A percentile compares a stretch with the other conserved stretches of the same genome.
phyloP scores from a whole-genome alignment of 2,888 invertebrate species.

The Luperina testacea region DNA sequence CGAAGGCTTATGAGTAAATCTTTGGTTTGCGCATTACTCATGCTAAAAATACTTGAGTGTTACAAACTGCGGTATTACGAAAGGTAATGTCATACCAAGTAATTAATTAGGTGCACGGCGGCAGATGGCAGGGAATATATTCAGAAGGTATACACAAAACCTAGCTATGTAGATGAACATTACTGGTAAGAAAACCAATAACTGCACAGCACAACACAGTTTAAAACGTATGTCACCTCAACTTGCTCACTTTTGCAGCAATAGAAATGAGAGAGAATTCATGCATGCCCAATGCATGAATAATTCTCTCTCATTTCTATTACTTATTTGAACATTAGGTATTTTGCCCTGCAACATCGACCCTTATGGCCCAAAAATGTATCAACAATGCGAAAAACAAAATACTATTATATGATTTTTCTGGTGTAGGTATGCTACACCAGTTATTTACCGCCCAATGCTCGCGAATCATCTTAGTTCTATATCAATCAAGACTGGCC shows the following conservation, averaged over 20 bases:
- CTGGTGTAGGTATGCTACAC: neutral
- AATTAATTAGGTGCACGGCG: slow-evolving; percentile 72
- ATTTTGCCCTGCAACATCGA: neutral
- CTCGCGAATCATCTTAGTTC: neutral
- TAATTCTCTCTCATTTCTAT: neutral
- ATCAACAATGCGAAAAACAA: neutral
- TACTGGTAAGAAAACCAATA: neutral
- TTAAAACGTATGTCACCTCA: neutral
- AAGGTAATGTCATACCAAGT: slow-evolving; percentile 63
- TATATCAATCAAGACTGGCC: neutral
- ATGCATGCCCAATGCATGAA: too few relatives aligned
- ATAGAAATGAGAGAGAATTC: too few relatives aligned
- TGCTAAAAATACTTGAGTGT: slow-evolving; percentile 61
- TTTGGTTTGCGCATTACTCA: slow-evolving; percentile 45
- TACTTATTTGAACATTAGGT: neutral
- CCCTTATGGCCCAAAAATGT: neutral
- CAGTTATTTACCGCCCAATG: neutral
- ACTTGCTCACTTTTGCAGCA: neutral
- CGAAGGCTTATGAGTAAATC: slow-evolving; percentile 12
- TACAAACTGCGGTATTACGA: slow-evolving; percentile 65
- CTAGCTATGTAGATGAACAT: neutral
- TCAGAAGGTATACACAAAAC: slow-evolving; percentile 35
- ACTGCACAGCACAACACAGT: neutral
- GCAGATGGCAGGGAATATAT: neutral
- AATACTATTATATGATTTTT: neutral